phyloP scores from a whole-genome alignment of 1,140 invertebrate species.

The Lasioglossum baleicum region DNA sequence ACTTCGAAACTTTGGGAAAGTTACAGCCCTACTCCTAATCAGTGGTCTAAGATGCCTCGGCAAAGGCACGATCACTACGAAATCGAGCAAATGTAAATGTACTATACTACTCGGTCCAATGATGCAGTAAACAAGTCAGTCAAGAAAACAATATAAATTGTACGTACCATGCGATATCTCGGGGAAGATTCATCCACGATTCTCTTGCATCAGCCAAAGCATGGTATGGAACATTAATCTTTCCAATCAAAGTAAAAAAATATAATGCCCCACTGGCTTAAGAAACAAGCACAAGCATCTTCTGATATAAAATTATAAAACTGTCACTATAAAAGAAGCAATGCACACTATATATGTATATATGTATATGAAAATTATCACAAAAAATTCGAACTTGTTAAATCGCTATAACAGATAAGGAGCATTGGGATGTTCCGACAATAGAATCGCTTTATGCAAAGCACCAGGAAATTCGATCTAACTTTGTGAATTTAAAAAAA shows the following conservation, averaged over 20 bases:
- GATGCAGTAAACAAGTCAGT: conserved; percentile 56
- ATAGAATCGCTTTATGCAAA: conserved; percentile 59
- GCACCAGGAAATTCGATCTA: conserved; percentile 52
- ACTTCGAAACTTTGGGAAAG: too few relatives aligned
- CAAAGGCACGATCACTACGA: conserved; percentile 3
- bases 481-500: background rate
- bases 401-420: conserved; percentile 46
- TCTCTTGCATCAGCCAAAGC: conserved; percentile 74
- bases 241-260: conserved; percentile 67
- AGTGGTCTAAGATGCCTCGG: background rate
- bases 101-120: conserved; percentile 41
- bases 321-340: conserved; percentile 62
- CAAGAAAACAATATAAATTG: conserved; percentile 66
- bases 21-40: background rate
- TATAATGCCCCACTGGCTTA: conserved; percentile 59
- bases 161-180: conserved; percentile 76
- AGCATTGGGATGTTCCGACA: conserved; percentile 35
- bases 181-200: conserved; percentile 67
- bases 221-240: conserved; percentile 72
- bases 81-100: conserved; percentile 30
- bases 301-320: conserved; percentile 60
- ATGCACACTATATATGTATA: conserved; percentile 46
- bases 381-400: conserved; percentile 48
- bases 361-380: conserved; percentile 44
- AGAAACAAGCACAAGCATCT: conserved; percentile 69